Conservation (phyloP, 2,113 vertebrate species). For the Aptenodytes forsteri region DNA sequence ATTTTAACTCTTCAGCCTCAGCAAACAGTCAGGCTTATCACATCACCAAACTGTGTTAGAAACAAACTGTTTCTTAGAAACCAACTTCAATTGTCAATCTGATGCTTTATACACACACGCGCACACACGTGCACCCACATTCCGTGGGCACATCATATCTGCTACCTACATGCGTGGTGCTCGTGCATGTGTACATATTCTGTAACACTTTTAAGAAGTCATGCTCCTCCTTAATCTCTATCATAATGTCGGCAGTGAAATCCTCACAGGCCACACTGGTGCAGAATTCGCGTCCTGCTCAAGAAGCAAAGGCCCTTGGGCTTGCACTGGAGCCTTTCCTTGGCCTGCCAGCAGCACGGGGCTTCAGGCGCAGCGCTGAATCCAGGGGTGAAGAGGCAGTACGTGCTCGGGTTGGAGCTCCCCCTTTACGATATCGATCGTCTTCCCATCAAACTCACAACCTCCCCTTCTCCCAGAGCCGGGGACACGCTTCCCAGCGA, state of each 20-base stretch:
- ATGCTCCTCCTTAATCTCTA: background rate
- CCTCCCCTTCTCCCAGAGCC: background rate
- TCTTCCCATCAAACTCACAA: background rate
- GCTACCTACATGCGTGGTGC: background rate
- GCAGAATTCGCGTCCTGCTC: background rate
- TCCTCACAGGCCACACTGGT: background rate
- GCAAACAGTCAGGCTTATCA: background rate
- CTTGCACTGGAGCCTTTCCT: background rate
- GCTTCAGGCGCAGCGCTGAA: background rate
- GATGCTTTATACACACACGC: background rate
- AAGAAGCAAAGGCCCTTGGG: background rate
- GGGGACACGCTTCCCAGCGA: accelerated
- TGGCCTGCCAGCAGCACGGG: too few species aligned
- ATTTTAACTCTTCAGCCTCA: conserved; percentile 6
- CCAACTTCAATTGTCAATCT: background rate
- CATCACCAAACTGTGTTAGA: background rate
- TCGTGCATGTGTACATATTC: accelerated
- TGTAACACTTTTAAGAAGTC: background rate
- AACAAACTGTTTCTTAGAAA: conserved; percentile 40
- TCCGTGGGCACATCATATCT: background rate
- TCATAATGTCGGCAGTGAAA: background rate
- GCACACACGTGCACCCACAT: background rate
- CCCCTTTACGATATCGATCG: accelerated
- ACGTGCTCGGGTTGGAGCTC: background rate
- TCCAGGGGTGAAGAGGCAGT: background rate